These are phyloP conservation scores for Laticauda colubrina DNA, from an alignment of 2,113 vertebrate genomes.

Conservation along the genomic window DNA sequence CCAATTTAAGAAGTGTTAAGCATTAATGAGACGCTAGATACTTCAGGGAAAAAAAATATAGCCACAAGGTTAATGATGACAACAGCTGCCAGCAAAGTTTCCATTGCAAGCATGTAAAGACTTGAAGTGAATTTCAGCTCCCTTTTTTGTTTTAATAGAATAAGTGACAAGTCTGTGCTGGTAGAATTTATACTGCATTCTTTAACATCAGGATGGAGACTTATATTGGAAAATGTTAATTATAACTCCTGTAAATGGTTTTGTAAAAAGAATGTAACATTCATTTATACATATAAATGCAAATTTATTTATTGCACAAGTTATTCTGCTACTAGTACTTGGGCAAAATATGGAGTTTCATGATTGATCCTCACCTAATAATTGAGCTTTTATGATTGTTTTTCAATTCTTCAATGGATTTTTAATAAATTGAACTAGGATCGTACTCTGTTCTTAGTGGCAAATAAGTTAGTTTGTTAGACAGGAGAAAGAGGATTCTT, in stretches of 20 bases:
- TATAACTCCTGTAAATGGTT: constrained; percentile 48
- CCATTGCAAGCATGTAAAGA: constrained; percentile 76
- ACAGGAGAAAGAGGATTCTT: too few relatives aligned
- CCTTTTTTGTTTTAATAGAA: constrained; percentile 75
- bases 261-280: constrained; percentile 20
- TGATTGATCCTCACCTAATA: too few relatives aligned
- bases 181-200: constrained; percentile 74
- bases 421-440: background rate
- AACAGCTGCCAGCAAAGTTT: constrained; percentile 80
- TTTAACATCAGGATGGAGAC: constrained; percentile 72
- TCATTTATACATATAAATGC: background rate
- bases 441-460: background rate
- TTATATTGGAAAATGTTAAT: constrained; percentile 56
- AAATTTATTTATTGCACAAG: background rate
- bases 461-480: background rate
- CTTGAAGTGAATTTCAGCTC: constrained; percentile 75
- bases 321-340: background rate
- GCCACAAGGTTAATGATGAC: constrained; percentile 82
- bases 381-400: background rate
- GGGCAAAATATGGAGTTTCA: background rate
- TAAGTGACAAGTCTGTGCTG: constrained; percentile 79
- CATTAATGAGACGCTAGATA: constrained; percentile 77
- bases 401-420: background rate
- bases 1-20: constrained; percentile 78
- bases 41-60: constrained; percentile 76